Base-by-base conservation (phyloP, 1,140 invertebrate species). In the Formica selysi region DNA sequence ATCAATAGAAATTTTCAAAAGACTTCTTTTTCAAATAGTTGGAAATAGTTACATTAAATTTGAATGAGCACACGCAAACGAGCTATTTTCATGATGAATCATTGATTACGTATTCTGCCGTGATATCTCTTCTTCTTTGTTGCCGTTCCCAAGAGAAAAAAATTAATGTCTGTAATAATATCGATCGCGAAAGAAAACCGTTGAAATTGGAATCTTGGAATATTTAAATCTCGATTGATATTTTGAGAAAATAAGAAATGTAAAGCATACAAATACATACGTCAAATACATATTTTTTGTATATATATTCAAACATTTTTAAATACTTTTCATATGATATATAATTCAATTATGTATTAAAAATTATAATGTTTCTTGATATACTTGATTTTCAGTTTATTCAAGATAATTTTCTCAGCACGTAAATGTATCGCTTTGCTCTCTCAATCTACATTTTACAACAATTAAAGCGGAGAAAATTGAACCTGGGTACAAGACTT, bases 11-110 rank as follows among this genome's bases (percentile, higher is more conserved):
- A 57, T 2, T 2, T 11, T 38, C 8, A 36, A 79, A 26, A 26
- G 5, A 54, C 4, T 48, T 11, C 3, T 29, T 29, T 51, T 26
- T 67, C 3, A 10, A 26, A 79, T 79, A 3, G 7, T 79, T 5
- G 7, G 8, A n/a, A n/a, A n/a, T n/a, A n/a, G n/a, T n/a, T n/a
- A n/a, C n/a, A n/a, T n/a, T n/a, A n/a, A n/a, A n/a, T n/a, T n/a
- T n/a, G 6, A 78, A 65, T 38, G 6, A 16, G 7, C 16, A 16
- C 59, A 62, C 38, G 16, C 57, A n/a, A 73, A 73, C 29, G 26
- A 76, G 59, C 8, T 13, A 62, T 62, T 76, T 76, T 26, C 38
- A 22, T 76, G 22, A 76, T n/a, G 10, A 32, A 44, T 76, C 8
- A 19, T 61, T 61, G 51, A 74, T 76, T 36, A 29, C 22, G 26